Conservation (phyloP, 2,888 invertebrate species). For the Sminthurides aquaticus region DNA sequence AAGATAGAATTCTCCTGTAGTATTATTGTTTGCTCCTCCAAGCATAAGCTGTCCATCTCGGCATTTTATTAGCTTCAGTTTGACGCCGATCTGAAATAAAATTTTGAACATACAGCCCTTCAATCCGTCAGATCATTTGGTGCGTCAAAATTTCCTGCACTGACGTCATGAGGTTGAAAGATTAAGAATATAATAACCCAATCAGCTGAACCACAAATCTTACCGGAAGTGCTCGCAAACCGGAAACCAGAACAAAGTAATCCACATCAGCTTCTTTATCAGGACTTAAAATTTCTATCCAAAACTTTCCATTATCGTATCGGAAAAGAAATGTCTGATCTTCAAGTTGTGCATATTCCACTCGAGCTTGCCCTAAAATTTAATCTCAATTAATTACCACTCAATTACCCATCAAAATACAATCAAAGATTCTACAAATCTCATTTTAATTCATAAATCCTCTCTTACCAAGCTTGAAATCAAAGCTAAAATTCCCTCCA, state of each 20-base stretch:
- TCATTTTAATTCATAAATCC: too few relatives aligned
- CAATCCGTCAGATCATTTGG: too few relatives aligned
- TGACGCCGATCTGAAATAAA: not conserved
- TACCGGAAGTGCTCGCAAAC: not conserved
- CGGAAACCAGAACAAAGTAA: slow-evolving; percentile 1
- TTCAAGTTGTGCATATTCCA: not conserved
- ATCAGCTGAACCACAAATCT: not conserved
- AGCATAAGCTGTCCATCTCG: not conserved
- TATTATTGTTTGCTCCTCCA: not conserved
- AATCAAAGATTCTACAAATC: too few relatives aligned
- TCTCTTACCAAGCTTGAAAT: not conserved
- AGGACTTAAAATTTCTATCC: slow-evolving; percentile 7
- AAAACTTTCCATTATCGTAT: slow-evolving; percentile 8
- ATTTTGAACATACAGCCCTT: not conserved
- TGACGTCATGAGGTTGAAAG: too few relatives aligned
- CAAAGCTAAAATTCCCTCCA: slow-evolving; percentile 3
- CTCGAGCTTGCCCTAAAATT: not conserved
- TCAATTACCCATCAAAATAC: too few relatives aligned
- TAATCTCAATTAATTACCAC: too few relatives aligned
- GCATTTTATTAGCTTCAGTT: not conserved
- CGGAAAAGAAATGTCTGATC: slow-evolving; percentile 3
- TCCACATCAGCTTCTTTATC: slow-evolving; percentile 5
- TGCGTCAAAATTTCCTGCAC: too few relatives aligned
- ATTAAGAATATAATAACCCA: too few relatives aligned
- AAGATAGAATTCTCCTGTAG: not conserved